A percentile compares a stretch with the other conserved stretches of the same genome.
phyloP scores from a whole-genome alignment of 1,140 invertebrate species.

The Drosophila yakuba region DNA sequence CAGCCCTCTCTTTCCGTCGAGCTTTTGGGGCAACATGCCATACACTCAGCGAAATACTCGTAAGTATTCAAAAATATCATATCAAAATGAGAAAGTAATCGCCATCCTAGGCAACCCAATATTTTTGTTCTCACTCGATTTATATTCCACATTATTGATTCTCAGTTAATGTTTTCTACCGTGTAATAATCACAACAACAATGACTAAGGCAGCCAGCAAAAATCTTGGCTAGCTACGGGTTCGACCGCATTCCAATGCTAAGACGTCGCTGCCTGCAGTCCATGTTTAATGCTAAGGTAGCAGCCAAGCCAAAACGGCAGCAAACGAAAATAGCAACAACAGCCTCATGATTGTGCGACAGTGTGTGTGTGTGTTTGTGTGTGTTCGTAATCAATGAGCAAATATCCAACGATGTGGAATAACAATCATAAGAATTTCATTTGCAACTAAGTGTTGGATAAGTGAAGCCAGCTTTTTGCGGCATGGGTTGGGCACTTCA shows the following conservation, averaged over 20 bases:
- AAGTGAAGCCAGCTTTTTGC: neutral
- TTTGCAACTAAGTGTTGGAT: constrained; percentile 25
- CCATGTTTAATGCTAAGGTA: constrained; percentile 33
- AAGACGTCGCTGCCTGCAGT: constrained; percentile 73
- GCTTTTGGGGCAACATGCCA: constrained; percentile 21
- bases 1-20: constrained; percentile 5
- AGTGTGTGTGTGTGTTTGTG: constrained; percentile 1
- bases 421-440: constrained; percentile 49
- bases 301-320: constrained; percentile 18
- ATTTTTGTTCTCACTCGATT: no score
- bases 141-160: no score
- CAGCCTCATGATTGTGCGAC: constrained; percentile 33
- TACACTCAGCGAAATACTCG: neutral
- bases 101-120: no score
- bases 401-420: constrained; percentile 49
- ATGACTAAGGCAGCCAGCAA: constrained; percentile 23
- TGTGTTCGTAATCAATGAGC: constrained; percentile 44
- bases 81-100: neutral
- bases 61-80: neutral
- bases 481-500: neutral
- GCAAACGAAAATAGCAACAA: constrained; percentile 20
- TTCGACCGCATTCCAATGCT: constrained; percentile 79
- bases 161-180: neutral
- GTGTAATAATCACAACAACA: constrained; percentile 19
- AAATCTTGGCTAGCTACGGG: constrained; percentile 71